A percentile compares a stretch with the other conserved stretches of the same genome.
These are phyloP conservation scores for Shinisaurus crocodilurus DNA, from an alignment of 2,113 vertebrate species.

Conservation along the genomic window DNA sequence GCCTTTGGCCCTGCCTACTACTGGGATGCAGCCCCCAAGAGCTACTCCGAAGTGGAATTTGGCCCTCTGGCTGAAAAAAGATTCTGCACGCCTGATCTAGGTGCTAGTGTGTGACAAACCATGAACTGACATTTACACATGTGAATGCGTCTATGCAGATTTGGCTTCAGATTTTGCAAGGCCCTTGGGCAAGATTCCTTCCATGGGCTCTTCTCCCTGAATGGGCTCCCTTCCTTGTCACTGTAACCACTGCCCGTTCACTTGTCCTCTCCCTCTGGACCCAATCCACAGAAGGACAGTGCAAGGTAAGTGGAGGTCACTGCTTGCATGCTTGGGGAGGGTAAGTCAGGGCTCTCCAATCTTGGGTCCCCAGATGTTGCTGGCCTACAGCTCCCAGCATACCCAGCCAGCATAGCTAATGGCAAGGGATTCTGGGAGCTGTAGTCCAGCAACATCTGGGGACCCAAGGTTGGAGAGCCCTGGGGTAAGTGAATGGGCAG, in stretches of 20 bases:
- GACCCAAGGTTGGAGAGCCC: too few relatives aligned
- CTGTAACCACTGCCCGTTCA: neutral
- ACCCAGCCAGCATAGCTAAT: too few relatives aligned
- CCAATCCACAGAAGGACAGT: neutral
- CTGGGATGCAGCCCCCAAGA: too few relatives aligned
- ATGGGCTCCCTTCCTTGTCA: neutral
- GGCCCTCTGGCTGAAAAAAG: too few relatives aligned
- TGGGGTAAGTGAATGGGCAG: neutral
- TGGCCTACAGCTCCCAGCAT: too few relatives aligned
- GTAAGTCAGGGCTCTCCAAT: too few relatives aligned
- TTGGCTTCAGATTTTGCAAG: neutral
- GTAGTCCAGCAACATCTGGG: too few relatives aligned
- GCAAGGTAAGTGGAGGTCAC: neutral
- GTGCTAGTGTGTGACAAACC: neutral
- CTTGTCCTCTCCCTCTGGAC: neutral
- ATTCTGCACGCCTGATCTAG: too few relatives aligned
- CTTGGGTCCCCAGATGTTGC: too few relatives aligned
- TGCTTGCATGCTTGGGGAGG: neutral
- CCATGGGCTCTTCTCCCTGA: neutral
- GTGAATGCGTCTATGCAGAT: neutral
- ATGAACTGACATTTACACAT: neutral
- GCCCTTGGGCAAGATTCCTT: neutral
- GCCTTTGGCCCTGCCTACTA: too few relatives aligned
- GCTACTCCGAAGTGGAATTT: too few relatives aligned
- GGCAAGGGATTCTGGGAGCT: too few relatives aligned